Evolutionary conservation across 2,888 invertebrate species (phyloP), one percentile per base, ranked within the genome.

Genomic region (Drosophila neonasuta): DNA sequence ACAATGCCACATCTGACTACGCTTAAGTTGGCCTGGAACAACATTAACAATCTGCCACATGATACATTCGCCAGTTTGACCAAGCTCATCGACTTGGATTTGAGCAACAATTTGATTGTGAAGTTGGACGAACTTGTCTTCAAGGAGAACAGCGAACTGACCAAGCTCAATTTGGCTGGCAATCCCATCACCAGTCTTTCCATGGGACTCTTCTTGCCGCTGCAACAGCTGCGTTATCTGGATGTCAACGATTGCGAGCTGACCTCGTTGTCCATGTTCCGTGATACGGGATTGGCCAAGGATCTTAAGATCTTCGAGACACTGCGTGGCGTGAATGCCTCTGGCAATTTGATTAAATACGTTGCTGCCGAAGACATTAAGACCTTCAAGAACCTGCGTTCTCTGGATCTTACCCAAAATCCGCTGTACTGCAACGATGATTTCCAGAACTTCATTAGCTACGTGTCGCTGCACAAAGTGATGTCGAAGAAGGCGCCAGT

Each of bases 201-300:
- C 57, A 93, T 94, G 2, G 92, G 93, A 62, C 92, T 95, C 2
- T 96, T 96, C 90, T 85, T 93, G 63, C 91, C 93, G 59, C 93
- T 94, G 36, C 92, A 92, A 5, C 91, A 92, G 72, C 91, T 96
- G 24, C 81, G 92, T 30, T 93, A 93, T 85, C 90, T 96, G 57
- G 95, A 96, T 83, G 93, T 95, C 57, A 95, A 95, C 88, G 93
- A 93, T 83, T 94, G 94, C 73, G 92, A 93, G 63, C 89, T 96
- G 69, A 92, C 92, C n/a, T 91, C 93, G 54, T 90, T 96, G 29
- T 94, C 95, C 93, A 92, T 96, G 29, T 94, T 96, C 93, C 92
- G 92, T 72, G 92, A 93, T 65, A 92, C 91, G 75, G 90, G 92
- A 8, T 85, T 89, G 39, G 91, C 91, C 34, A 87, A 82, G 52